Evolutionary conservation across 2,797 vertebrate genomes (phyloP).

Genomic region (Esox lucius): DNA sequence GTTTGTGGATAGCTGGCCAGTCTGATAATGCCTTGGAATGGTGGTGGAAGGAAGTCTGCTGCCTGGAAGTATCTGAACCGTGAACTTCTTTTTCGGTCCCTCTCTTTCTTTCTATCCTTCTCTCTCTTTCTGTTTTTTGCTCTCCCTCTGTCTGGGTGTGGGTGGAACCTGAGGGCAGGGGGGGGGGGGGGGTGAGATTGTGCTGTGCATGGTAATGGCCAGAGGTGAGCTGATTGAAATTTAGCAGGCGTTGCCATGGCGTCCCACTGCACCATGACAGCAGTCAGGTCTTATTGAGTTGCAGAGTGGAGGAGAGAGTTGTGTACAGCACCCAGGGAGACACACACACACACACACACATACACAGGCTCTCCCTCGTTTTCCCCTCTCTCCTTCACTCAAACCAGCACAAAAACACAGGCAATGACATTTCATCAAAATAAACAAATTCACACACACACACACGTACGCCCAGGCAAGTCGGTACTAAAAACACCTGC

Average conservation of each 20-base stretch:
- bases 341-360: conserved; percentile 18
- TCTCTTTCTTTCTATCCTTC: neutral
- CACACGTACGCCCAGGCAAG: conserved; percentile 5
- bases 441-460: neutral
- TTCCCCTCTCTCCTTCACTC: neutral
- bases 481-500: neutral
- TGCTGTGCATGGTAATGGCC: conserved; percentile 63
- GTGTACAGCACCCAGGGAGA: conserved; percentile 58
- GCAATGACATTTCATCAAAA: conserved; percentile 7
- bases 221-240: conserved; percentile 73
- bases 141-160: conserved; percentile 17
- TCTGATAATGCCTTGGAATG: conserved; percentile 8
- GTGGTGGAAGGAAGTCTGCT: neutral
- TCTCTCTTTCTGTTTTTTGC: neutral
- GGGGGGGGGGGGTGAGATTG: conserved; percentile 40
- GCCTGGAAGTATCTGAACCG: neutral
- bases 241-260: conserved; percentile 62
- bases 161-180: conserved; percentile 39
- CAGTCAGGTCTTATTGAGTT: conserved; percentile 74
- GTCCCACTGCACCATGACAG: conserved; percentile 75
- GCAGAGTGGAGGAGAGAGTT: conserved; percentile 68
- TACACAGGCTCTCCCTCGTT: neutral
- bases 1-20: conserved; percentile 4
- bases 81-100: neutral
- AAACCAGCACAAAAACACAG: conserved; percentile 17